Evolutionary conservation across 2,888 invertebrate genomes (phyloP), one percentile per base, ranked within the genome.

Genomic region (Troides helena): DNA sequence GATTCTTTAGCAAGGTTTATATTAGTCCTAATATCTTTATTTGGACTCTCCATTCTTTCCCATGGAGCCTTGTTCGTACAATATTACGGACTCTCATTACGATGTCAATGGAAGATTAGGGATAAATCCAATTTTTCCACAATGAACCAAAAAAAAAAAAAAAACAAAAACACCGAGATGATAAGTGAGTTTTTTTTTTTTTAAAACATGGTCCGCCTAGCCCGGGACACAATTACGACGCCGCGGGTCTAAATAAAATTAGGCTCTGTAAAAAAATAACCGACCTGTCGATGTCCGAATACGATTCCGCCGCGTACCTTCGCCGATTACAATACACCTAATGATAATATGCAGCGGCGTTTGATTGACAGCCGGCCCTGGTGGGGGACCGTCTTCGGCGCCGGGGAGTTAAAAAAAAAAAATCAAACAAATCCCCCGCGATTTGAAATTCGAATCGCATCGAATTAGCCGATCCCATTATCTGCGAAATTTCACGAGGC

Each of bases 51-150:
- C 75, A 86, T 70, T 57, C 71, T 68, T 76, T 73, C 76, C 68
- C 14, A 56, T 75, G 79, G 79, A 80, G 80, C 81, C 79, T 75
- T 76, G 74, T 74, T 72, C 80, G 81, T 86, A 89, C 88, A 88
- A 90, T 90, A 90, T 92, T 90, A 88, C 81, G 80, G 86, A 63
- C 74, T 81, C 91, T 92, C 89, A 92, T 92, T 92, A 92, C 92
- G 80, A 82, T 91, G 92, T 92, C 92, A 92, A 92, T 92, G 88
- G 84, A 83, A 92, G 91, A 92, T 92, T 92, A 92, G 89, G 92
- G 92, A 90, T 92, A 90, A 90, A 84, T 85, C 88, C 85, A 88
- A 88, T 85, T 89, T 89, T 80, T 70, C 67, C 53, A 77, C 65
- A 58, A 57, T 65, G 77, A 80, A 81, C 85, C 81, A 85, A 84